These are phyloP conservation scores for Gymnocephalus cernua DNA, from an alignment of 2,113 vertebrate genomes.

Conservation along the genomic window DNA sequence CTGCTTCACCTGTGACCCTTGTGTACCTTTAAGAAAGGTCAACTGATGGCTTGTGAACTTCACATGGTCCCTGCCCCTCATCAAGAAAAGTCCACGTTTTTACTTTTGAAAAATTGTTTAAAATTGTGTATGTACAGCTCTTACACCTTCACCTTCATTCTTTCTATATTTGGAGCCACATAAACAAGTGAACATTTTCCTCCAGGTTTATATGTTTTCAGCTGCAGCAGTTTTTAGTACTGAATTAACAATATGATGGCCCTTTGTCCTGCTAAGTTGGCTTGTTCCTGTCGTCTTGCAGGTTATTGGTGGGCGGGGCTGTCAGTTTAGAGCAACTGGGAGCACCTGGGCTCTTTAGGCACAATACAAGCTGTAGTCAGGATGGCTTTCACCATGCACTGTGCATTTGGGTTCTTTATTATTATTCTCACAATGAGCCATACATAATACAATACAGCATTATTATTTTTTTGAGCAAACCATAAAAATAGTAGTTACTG, in stretches of 20 bases:
- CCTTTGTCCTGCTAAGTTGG: neutral
- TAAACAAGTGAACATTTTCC: neutral
- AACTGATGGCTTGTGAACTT: slow-evolving; percentile 9
- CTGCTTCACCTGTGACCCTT: slow-evolving; percentile 45
- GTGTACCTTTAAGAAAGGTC: slow-evolving; percentile 7
- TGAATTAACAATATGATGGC: neutral
- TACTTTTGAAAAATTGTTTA: no score
- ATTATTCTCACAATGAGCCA: neutral
- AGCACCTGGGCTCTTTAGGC: slow-evolving; percentile 15
- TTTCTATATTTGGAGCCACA: neutral
- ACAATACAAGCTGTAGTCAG: neutral
- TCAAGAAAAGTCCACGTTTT: neutral
- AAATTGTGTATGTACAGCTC: no score
- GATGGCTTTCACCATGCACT: neutral
- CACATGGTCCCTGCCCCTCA: neutral
- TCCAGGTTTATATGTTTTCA: neutral
- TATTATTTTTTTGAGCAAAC: neutral
- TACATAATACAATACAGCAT: neutral
- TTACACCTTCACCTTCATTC: neutral
- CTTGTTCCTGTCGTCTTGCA: neutral
- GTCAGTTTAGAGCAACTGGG: neutral
- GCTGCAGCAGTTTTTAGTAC: neutral
- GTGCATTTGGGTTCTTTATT: neutral
- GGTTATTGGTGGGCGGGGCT: neutral
- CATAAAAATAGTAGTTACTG: neutral